Evolutionary conservation across 2,888 invertebrate genomes (phyloP), one percentile per base, ranked within the genome.

Genomic region (Netelia fuscicornis): DNA sequence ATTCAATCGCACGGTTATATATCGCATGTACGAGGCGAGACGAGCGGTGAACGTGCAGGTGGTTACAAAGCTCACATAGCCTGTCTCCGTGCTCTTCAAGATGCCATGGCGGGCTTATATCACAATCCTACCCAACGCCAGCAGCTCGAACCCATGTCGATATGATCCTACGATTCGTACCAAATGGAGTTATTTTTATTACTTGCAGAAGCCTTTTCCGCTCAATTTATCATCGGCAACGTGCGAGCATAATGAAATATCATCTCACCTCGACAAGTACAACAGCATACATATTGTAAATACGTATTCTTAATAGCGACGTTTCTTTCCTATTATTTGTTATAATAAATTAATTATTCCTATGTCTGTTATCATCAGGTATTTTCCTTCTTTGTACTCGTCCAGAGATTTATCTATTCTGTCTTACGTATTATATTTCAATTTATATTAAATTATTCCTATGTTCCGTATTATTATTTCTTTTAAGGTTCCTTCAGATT

Each of bases 41-140:
- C 95, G 52, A 95, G 95, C 30, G 94, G 95, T 23, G 98, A 99
- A 93, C 95, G 96, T 87, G 98, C 98, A 0, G 98, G 98, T 10
- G 99, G 99, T 0, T 99, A 97, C 92, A 95, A 95, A n/a, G 95
- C 97, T 0, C 96, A 96, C 2, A 95, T 98, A 88, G 97, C 98
- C 0, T 98, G 98, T 91, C 95, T 97, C 85, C 95, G 98, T 84
- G 98, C 98, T 0, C 93, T 99, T 60, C 97, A 98, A 91, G 98
- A 98, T 92, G 98, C 98, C 0, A 95, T 98, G 91, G 96, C 97
- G 81, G 98, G 97, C 9, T 94, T 98, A 1, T 97, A 96, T 89
- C 94, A 93, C 71, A 91, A 91, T 89, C 92, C 93, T 2, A 90
- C 91, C 1, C 91, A 92, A 76, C 82, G 87, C 23, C 70, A 83